Evolutionary conservation across 2,113 vertebrate genomes (phyloP).

Genomic region (Pandion haliaetus): DNA sequence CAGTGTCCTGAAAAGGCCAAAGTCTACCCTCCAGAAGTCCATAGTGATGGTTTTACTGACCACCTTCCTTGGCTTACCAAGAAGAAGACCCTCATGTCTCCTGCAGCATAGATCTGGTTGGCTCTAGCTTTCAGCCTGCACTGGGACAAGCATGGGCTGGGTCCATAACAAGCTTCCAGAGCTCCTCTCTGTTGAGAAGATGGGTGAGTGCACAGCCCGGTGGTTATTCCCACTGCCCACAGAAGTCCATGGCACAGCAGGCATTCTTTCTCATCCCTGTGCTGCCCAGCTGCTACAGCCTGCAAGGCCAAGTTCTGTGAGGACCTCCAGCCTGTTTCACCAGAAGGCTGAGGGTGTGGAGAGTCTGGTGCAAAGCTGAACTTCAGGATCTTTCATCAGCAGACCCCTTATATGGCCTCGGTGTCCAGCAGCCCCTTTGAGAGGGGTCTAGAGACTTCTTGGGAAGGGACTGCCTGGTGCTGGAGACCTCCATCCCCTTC

Average conservation of each 20-base stretch:
- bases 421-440: not conserved
- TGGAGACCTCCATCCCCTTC: not conserved
- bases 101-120: accelerated
- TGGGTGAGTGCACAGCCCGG: not conserved
- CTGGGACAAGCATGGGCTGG: accelerated
- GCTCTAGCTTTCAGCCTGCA: not conserved
- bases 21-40: too few relatives aligned
- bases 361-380: not conserved
- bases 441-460: not conserved
- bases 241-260: not conserved
- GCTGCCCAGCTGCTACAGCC: not conserved
- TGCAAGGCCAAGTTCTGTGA: not conserved
- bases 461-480: not conserved
- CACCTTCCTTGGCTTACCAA: too few relatives aligned
- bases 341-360: not conserved
- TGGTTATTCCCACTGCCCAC: not conserved
- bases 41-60: too few relatives aligned
- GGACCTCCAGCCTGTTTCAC: not conserved
- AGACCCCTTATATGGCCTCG: not conserved
- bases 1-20: too few relatives aligned
- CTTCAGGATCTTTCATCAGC: not conserved
- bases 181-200: not conserved
- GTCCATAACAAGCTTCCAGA: not conserved
- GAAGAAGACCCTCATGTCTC: not conserved
- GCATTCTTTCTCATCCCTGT: not conserved